Conservation (phyloP, 2,113 vertebrate species). For the Ptilorrhoa leucosticta region DNA sequence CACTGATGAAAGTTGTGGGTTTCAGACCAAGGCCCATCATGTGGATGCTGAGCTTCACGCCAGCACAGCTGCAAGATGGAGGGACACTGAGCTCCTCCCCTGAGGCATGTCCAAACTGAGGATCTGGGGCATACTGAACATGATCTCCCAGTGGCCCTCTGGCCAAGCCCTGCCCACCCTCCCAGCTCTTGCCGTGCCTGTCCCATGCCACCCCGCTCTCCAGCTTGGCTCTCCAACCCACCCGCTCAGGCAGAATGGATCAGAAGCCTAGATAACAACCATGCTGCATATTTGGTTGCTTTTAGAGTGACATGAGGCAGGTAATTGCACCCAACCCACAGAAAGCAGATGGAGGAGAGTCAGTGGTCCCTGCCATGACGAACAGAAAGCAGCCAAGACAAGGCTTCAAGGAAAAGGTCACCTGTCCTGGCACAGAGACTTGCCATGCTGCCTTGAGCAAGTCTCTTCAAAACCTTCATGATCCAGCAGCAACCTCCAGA, state of each 20-base stretch:
- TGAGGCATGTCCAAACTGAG: not conserved
- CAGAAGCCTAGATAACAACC: not conserved
- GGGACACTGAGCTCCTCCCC: not conserved
- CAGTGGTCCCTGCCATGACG: not conserved
- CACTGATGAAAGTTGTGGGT: not conserved
- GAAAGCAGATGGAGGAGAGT: not conserved
- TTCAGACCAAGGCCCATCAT: not conserved
- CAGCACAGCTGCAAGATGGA: not conserved
- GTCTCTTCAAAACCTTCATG: not conserved
- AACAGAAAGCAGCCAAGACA: not conserved
- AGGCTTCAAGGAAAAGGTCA: not conserved
- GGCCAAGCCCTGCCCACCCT: fast-evolving
- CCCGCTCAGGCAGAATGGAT: fast-evolving
- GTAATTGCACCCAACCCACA: not conserved
- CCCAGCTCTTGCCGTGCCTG: not conserved
- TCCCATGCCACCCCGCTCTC: fast-evolving
- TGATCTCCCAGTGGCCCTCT: fast-evolving
- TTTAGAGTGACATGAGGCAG: not conserved
- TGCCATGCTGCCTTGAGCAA: not conserved
- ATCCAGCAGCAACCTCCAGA: not conserved
- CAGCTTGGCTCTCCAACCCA: not conserved
- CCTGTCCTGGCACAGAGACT: not conserved
- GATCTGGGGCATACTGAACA: fast-evolving
- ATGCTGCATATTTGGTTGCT: fast-evolving
- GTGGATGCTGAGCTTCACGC: not conserved